These are phyloP conservation scores for Brachionus angularis DNA, from an alignment of 1,140 invertebrate species.

Conservation along the genomic window DNA sequence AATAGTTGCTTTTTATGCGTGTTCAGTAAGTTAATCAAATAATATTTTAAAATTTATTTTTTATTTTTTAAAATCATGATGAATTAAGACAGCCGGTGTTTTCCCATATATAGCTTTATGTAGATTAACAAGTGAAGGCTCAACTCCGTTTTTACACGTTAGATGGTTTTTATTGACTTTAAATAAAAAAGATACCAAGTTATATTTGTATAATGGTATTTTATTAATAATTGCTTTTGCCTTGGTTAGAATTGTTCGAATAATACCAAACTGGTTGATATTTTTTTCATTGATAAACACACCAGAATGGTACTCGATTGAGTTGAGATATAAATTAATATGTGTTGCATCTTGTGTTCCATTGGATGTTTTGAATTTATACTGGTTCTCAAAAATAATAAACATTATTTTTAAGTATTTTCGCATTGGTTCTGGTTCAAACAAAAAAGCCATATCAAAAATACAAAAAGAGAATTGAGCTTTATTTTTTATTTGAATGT, in stretches of 20 bases:
- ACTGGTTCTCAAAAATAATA: slow-evolving; percentile 37
- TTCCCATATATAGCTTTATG: slow-evolving; percentile 37
- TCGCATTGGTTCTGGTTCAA: too few relatives aligned
- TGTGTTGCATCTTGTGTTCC: slow-evolving; percentile 27
- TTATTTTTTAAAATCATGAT: slow-evolving; percentile 9
- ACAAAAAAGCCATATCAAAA: too few relatives aligned
- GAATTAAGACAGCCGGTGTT: slow-evolving; percentile 27
- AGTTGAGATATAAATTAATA: slow-evolving; percentile 13
- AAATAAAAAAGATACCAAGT: slow-evolving; percentile 16
- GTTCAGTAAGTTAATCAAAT: slow-evolving; percentile 7
- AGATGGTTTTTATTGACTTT: slow-evolving; percentile 27
- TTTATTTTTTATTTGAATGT: too few relatives aligned
- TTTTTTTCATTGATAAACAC: slow-evolving; percentile 27
- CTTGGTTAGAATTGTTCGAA: slow-evolving; percentile 23
- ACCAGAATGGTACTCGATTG: slow-evolving; percentile 11
- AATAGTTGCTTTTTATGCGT: slow-evolving; percentile 29
- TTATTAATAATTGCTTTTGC: background rate
- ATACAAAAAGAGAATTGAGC: too few relatives aligned
- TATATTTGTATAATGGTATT: slow-evolving; percentile 31
- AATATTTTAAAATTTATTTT: background rate
- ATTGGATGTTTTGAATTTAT: slow-evolving; percentile 14
- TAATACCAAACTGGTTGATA: slow-evolving; percentile 30
- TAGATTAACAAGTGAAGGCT: slow-evolving; percentile 18
- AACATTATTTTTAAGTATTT: slow-evolving; percentile 4
- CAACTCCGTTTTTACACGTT: slow-evolving; percentile 18